Evolutionary conservation across 2,113 vertebrate genomes (phyloP), one percentile per base, ranked within the genome.

Genomic region (Mixornis gularis): DNA sequence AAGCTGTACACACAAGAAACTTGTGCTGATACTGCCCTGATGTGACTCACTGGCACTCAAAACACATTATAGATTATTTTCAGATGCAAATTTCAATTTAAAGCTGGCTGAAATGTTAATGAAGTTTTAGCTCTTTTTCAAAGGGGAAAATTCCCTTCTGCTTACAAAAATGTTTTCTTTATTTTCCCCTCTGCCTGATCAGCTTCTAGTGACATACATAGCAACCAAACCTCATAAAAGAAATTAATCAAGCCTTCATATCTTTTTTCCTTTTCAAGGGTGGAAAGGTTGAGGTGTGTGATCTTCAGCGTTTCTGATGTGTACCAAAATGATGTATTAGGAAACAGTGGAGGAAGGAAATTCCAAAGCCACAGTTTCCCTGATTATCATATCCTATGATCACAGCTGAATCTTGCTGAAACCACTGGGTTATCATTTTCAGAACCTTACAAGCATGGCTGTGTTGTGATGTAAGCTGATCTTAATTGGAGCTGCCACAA

Each of bases 91-190:
- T 83, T 86, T 92, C 90, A 85, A 94, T 83, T 83, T 88, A 90
- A 88, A 93, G 72, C 69, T 81, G 64, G 76, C 65, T 86, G 88
- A 93, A 92, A 93, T 38, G 69, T 81, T 90, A 92, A 92, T 89
- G 79, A 95, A 90, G 65, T 78, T 93, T 74, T 56, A 84, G 69
- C 30, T 90, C 48, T 89, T 94, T 90, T 90, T 94, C 49, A 78
- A 88, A 86, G 32, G 44, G 38, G 18, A 93, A 52, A 86, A 88
- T 53, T 77, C 44, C 76, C 52, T 73, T 55, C 30, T 70, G 52
- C 72, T 90, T 85, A 83, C 21, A 86, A 66, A 92, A 69, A 20
- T 36, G 38, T 89, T 71, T 80, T 58, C 13, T 20, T n/a, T 30
- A 40, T 30, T 58, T 30, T 9, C 3, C 6, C 17, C 69, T 27